Conservation (phyloP, 2,888 invertebrate genomes). For the Spialia ferax region DNA sequence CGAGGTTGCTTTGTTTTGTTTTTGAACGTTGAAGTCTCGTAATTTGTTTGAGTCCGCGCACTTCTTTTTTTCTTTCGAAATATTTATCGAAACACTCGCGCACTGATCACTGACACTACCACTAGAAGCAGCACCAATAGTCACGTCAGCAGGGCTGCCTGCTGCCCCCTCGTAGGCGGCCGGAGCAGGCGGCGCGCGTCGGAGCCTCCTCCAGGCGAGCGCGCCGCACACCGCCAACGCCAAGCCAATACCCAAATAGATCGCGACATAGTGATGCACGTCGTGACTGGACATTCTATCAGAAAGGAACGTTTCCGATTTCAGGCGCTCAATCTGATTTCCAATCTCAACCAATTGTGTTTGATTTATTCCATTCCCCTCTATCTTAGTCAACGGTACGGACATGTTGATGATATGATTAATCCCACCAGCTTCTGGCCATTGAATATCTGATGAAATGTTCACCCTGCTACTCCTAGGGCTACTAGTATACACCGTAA, state of each 20-base stretch:
- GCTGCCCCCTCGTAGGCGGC: not conserved
- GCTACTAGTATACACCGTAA: not conserved
- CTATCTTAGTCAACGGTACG: conserved; percentile 15
- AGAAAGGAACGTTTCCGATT: not conserved
- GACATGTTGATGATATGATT: conserved; percentile 15
- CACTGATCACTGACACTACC: not conserved
- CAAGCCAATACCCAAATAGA: conserved; percentile 12
- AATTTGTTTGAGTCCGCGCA: not conserved
- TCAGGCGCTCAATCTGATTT: conserved; percentile 8
- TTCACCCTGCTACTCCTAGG: conserved; percentile 1
- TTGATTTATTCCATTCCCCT: not conserved
- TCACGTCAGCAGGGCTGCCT: not conserved
- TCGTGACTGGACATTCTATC: conserved; percentile 15
- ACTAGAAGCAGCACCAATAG: not conserved
- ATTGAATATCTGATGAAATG: conserved; percentile 9
- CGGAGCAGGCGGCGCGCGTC: conserved; percentile 8
- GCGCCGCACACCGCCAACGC: conserved; percentile 5
- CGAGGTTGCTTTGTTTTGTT: not conserved
- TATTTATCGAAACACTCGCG: not conserved
- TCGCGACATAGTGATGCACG: conserved; percentile 17
- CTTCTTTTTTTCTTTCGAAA: not conserved
- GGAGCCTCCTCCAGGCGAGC: conserved; percentile 1
- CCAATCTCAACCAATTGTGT: conserved; percentile 19
- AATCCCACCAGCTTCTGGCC: conserved; percentile 6
- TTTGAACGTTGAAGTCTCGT: not conserved